Evolutionary conservation across 1,140 invertebrate species (phyloP).

Genomic region (Amphibalanus amphitrite): DNA sequence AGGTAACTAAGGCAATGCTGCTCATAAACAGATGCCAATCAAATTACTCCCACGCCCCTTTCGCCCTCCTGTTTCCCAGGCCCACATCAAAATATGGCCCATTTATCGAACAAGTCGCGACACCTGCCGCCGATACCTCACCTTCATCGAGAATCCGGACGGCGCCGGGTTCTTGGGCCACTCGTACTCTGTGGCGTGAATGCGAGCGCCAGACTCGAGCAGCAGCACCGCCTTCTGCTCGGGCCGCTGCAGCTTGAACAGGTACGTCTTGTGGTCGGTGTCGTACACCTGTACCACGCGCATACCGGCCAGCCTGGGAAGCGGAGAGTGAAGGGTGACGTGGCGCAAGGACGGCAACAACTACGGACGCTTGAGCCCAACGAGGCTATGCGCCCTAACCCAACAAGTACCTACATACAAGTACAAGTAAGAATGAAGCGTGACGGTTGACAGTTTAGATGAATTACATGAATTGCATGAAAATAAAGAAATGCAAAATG

Average conservation of each 20-base stretch:
- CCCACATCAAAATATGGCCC: neutral
- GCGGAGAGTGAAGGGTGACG: neutral
- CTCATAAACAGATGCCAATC: too few species aligned
- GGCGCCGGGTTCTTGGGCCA: slow-evolving; percentile 86
- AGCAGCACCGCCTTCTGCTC: slow-evolving; percentile 74
- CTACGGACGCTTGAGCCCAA: too few species aligned
- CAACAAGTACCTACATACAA: neutral
- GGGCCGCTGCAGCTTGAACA: slow-evolving; percentile 66
- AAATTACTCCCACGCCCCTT: neutral
- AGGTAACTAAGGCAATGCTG: neutral
- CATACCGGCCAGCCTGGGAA: slow-evolving; percentile 61
- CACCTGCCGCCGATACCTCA: slow-evolving; percentile 22
- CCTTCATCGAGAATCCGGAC: slow-evolving; percentile 92
- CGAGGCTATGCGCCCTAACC: too few species aligned
- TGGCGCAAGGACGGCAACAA: neutral
- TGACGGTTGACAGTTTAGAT: neutral
- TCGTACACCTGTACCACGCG: slow-evolving; percentile 95
- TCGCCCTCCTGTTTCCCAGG: neutral
- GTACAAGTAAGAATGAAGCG: neutral
- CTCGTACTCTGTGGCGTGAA: slow-evolving; percentile 89
- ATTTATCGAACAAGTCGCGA: neutral
- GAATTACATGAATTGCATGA: neutral
- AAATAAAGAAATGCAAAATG: neutral
- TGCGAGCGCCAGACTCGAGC: slow-evolving; percentile 81
- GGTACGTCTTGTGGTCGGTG: slow-evolving; percentile 89